Percentiles rank a stretch among this genome's conserved stretches.
These are phyloP conservation scores for Cairina moschata DNA, from an alignment of 2,113 vertebrate genomes.

Conservation along the genomic window DNA sequence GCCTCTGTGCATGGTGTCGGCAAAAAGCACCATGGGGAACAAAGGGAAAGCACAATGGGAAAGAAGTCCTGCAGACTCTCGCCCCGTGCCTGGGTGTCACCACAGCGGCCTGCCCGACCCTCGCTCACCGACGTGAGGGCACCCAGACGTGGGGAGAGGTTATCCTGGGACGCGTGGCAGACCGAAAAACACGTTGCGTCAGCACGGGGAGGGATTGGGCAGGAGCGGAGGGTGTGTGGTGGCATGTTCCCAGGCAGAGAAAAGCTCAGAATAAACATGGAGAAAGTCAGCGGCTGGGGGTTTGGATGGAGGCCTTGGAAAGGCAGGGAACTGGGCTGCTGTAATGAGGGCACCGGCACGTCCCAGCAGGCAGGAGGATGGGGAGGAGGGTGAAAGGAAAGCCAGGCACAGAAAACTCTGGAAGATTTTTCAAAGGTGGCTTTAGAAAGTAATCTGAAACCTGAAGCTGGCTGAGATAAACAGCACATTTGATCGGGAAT, in stretches of 20 bases:
- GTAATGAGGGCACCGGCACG: not conserved
- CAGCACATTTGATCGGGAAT: not conserved
- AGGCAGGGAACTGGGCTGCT: not conserved
- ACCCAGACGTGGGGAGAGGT: not conserved
- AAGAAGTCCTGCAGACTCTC: not conserved
- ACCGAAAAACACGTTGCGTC: slow-evolving; percentile 51
- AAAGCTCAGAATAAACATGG: slow-evolving; percentile 36
- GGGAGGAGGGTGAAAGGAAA: not conserved
- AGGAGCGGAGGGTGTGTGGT: slow-evolving; percentile 26
- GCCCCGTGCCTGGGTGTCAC: not conserved
- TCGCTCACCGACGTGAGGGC: not conserved
- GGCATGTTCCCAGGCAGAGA: slow-evolving; percentile 21
- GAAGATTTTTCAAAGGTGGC: not conserved
- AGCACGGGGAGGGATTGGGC: slow-evolving; percentile 43
- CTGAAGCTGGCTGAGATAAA: not conserved
- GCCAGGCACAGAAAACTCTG: not conserved
- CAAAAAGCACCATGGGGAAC: not conserved
- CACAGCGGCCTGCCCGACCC: not conserved
- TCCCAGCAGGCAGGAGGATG: not conserved
- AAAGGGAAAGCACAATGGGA: not conserved
- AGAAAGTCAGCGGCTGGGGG: not conserved
- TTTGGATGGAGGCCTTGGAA: not conserved
- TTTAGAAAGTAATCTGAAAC: slow-evolving; percentile 22
- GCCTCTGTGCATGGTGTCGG: not conserved
- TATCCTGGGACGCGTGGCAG: slow-evolving; percentile 51